Base-by-base conservation (phyloP, 2,113 vertebrate species). In the Amphiprion ocellaris region DNA sequence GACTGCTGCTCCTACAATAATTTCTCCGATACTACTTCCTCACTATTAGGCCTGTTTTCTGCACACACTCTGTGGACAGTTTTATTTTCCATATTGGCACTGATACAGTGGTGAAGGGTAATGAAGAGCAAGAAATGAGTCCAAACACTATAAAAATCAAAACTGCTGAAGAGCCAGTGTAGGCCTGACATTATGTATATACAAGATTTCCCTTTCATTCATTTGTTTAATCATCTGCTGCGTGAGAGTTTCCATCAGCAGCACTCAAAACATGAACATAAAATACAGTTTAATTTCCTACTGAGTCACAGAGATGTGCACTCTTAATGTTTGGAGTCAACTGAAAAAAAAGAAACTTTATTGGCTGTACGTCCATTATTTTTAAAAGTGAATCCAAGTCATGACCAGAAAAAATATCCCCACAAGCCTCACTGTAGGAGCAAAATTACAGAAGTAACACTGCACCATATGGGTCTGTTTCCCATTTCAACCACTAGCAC, bases 231-330 rank as follows among this genome's bases (percentile, higher is more conserved):
- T 70, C 33, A 66, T 26, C 54, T 33, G 49, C 62, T 49, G 64
- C 77, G 19, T 46, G 46, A 62, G 21, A 37, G 21, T 83, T 90
- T 75, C 77, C 77, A 75, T 69, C 72, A 56, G n/a, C 16, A 0
- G 46, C 3, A 49, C 30, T 44, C 39, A 77, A 56, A 75, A 73
- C 30, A 44, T 2, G 11, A 17, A 44, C 55, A 46, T 68, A 52
- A 69, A 85, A 63, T 61, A 61, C 9, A 26, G 17, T 37, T 78
- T 69, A 2, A 63, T 79, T 79, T 79, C 24, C 52, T 50, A 50
- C 49, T 26, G 1, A 68, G 58, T 33, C 16, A 30, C 11, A 56
- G 15, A 61, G n/a, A 60, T 24, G 2, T 26, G 28, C 9, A 11
- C 33, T 58, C 55, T 14, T 47, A 21, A 59, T 55, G 52, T 59